Evolutionary conservation across 2,113 vertebrate genomes (phyloP).

Genomic region (Rostratula benghalensis): DNA sequence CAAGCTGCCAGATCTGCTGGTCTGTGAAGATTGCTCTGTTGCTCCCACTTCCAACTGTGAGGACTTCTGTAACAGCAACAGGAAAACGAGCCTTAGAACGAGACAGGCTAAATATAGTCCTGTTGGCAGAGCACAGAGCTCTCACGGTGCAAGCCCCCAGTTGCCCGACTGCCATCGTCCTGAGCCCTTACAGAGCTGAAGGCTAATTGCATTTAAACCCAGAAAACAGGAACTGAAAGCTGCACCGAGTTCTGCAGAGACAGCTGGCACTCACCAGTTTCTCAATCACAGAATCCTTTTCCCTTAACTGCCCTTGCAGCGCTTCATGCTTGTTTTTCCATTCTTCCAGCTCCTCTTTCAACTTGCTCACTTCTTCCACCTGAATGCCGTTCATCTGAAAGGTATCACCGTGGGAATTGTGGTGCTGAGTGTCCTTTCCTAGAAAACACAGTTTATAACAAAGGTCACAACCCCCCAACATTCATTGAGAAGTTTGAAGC

Average conservation of each 20-base stretch:
- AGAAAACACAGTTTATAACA: background rate
- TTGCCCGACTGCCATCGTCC: background rate
- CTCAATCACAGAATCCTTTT: constrained; percentile 85
- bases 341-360: constrained; percentile 86
- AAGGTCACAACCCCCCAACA: background rate
- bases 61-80: constrained; percentile 74
- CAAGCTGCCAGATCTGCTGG: constrained; percentile 47
- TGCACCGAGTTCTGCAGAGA: background rate
- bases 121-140: accelerated
- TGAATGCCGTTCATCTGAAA: constrained; percentile 91
- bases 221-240: background rate
- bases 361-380: constrained; percentile 83
- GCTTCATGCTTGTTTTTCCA: constrained; percentile 81
- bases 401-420: constrained; percentile 54
- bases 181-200: background rate
- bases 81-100: background rate
- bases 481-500: background rate
- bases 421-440: constrained; percentile 84
- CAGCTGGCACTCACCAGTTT: constrained; percentile 77
- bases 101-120: background rate
- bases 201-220: too few species aligned
- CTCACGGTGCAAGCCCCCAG: background rate
- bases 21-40: constrained; percentile 65
- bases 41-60: constrained; percentile 42
- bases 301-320: constrained; percentile 83